Evolutionary conservation across 1,140 invertebrate species (phyloP).

Genomic region (Lasioglossum albipes): DNA sequence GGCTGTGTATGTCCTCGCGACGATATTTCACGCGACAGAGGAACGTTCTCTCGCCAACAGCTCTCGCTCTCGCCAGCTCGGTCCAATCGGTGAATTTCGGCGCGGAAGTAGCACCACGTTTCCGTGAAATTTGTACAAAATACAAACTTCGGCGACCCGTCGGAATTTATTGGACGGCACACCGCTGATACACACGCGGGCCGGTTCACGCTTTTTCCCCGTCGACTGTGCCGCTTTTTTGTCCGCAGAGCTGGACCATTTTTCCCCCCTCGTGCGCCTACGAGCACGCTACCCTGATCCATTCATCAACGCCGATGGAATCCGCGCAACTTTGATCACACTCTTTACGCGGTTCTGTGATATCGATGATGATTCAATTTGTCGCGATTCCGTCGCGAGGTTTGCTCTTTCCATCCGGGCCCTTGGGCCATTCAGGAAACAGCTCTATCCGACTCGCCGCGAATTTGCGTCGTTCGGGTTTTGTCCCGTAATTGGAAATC

Average conservation of each 20-base stretch:
- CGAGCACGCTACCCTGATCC: neutral
- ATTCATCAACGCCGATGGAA: slow-evolving; percentile 34
- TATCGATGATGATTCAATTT: slow-evolving; percentile 45
- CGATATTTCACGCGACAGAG: slow-evolving; percentile 21
- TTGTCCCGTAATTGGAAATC: neutral
- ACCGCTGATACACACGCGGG: slow-evolving; percentile 9
- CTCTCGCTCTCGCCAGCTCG: too few species aligned
- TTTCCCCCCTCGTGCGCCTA: neutral
- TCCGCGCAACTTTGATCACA: slow-evolving; percentile 6
- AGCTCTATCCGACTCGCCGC: neutral
- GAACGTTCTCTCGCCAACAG: too few species aligned
- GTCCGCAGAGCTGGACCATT: neutral
- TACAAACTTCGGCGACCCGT: slow-evolving; percentile 11
- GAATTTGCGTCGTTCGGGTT: neutral
- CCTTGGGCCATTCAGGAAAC: neutral
- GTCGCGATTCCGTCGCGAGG: slow-evolving; percentile 31
- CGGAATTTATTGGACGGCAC: slow-evolving; percentile 27
- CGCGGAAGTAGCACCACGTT: neutral
- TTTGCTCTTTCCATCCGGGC: neutral
- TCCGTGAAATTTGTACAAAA: slow-evolving; percentile 41
- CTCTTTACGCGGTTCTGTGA: slow-evolving; percentile 31
- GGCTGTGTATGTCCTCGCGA: neutral
- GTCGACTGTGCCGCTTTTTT: neutral
- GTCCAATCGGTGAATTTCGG: neutral
- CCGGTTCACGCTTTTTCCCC: slow-evolving; percentile 17